Percentiles rank a stretch among this genome's conserved stretches.
Evolutionary conservation across 2,113 vertebrate species (phyloP).

Genomic region (Haliaeetus leucogaster): DNA sequence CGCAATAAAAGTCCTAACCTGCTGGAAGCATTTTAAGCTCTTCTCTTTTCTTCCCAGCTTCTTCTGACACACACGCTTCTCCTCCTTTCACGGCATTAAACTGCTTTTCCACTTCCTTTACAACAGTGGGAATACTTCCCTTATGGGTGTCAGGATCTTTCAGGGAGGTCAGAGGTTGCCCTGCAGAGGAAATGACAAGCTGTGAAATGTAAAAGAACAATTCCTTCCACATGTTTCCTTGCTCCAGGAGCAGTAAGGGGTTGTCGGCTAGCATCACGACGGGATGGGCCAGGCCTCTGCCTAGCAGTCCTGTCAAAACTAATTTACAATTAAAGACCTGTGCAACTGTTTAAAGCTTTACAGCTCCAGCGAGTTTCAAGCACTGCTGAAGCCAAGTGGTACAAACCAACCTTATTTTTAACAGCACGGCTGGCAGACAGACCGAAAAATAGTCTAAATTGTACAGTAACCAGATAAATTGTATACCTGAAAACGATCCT

Average conservation of each 20-base stretch:
- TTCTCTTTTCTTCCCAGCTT: slow-evolving; percentile 71
- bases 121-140: slow-evolving; percentile 91
- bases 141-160: slow-evolving; percentile 89
- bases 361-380: slow-evolving; percentile 75
- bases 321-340: slow-evolving; percentile 89
- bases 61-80: slow-evolving; percentile 70
- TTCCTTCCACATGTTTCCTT: slow-evolving; percentile 98
- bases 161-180: slow-evolving; percentile 90
- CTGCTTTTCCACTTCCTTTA: slow-evolving; percentile 78
- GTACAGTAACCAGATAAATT: not conserved
- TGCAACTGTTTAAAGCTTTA: slow-evolving; percentile 87
- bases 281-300: slow-evolving; percentile 86
- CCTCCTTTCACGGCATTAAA: slow-evolving; percentile 77
- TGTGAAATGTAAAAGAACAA: slow-evolving; percentile 99
- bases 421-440: not conserved
- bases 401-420: slow-evolving; percentile 24
- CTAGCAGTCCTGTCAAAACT: slow-evolving; percentile 90
- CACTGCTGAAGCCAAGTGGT: slow-evolving; percentile 79
- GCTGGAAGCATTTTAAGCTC: slow-evolving; percentile 83
- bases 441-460: not conserved
- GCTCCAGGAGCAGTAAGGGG: slow-evolving; percentile 85
- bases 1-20: slow-evolving; percentile 67
- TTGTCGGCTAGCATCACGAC: slow-evolving; percentile 84
- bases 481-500: not conserved
- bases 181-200: slow-evolving; percentile 98